phyloP scores from a whole-genome alignment of 2,888 invertebrate genomes.

The Pogonocherus hispidulus region DNA sequence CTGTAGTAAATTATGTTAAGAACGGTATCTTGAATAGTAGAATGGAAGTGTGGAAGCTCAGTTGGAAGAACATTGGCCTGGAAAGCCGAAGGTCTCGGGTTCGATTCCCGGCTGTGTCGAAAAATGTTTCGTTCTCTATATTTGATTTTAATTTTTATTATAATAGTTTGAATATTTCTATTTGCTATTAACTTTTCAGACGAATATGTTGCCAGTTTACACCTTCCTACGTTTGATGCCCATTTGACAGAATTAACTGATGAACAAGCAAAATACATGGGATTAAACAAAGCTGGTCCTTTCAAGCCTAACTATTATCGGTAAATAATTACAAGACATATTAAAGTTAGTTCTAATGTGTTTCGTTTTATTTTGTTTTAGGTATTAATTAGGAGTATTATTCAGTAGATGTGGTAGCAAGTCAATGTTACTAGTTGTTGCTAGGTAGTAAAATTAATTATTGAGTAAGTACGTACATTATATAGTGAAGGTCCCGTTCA shows the following conservation, averaged over 20 bases:
- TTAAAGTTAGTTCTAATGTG: background rate
- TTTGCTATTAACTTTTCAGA: constrained; percentile 72
- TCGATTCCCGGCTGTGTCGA: no score
- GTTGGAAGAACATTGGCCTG: no score
- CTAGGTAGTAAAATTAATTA: constrained; percentile 43
- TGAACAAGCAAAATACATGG: constrained; percentile 98
- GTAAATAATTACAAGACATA: constrained; percentile 68
- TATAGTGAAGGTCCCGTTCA: constrained; percentile 2
- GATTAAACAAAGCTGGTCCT: constrained; percentile 97
- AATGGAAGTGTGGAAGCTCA: no score
- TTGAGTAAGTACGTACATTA: constrained; percentile 12
- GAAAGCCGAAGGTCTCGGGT: no score
- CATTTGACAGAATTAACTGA: constrained; percentile 96
- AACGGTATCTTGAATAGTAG: no score
- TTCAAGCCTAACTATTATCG: constrained; percentile 99
- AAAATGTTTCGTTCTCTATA: no score
- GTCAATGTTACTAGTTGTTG: constrained; percentile 53
- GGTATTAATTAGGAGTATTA: constrained; percentile 38
- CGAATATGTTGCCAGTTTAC: constrained; percentile 97
- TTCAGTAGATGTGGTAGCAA: constrained; percentile 40
- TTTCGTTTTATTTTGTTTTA: constrained; percentile 24
- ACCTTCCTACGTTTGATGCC: constrained; percentile 97
- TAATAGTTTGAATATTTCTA: no score
- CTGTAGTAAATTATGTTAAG: no score
- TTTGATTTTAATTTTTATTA: no score